These are phyloP conservation scores for Atherinomorus stipes DNA, from an alignment of 2,113 vertebrate genomes.

Conservation along the genomic window DNA sequence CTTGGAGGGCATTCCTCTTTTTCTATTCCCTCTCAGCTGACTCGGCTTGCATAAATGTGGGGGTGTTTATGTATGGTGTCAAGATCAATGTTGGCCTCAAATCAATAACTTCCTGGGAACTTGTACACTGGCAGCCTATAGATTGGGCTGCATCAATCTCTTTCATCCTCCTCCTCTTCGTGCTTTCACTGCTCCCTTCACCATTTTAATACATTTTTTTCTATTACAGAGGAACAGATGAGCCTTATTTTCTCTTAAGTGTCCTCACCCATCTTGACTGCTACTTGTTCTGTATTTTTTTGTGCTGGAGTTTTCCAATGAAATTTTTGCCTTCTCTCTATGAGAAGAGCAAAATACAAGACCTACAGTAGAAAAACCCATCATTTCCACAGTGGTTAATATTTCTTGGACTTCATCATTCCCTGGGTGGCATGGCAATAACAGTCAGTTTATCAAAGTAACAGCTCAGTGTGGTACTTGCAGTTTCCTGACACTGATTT, in stretches of 20 bases:
- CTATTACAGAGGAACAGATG: slow-evolving; percentile 35
- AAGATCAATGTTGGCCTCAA: slow-evolving; percentile 61
- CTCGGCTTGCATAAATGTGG: slow-evolving; percentile 56
- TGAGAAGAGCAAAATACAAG: neutral
- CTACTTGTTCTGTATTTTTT: neutral
- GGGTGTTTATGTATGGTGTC: slow-evolving; percentile 69
- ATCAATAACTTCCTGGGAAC: slow-evolving; percentile 71
- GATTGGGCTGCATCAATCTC: slow-evolving; percentile 63
- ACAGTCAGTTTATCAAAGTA: slow-evolving; percentile 19
- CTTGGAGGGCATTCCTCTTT: slow-evolving; percentile 43
- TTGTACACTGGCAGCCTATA: slow-evolving; percentile 50
- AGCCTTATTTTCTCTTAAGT: slow-evolving; percentile 21
- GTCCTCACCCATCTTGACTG: slow-evolving; percentile 2
- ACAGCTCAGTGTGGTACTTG: slow-evolving; percentile 10
- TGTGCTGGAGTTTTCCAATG: neutral
- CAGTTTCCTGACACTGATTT: neutral
- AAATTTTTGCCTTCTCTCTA: neutral
- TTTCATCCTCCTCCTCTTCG: slow-evolving; percentile 24
- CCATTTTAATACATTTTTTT: slow-evolving; percentile 45
- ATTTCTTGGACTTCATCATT: slow-evolving; percentile 27
- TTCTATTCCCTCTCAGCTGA: slow-evolving; percentile 53
- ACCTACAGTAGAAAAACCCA: neutral
- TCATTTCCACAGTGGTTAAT: slow-evolving; percentile 25
- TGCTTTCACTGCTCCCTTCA: slow-evolving; percentile 29
- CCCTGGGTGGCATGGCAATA: slow-evolving; percentile 24